phyloP scores from a whole-genome alignment of 2,888 invertebrate genomes.

The Marronus borbonicus region DNA sequence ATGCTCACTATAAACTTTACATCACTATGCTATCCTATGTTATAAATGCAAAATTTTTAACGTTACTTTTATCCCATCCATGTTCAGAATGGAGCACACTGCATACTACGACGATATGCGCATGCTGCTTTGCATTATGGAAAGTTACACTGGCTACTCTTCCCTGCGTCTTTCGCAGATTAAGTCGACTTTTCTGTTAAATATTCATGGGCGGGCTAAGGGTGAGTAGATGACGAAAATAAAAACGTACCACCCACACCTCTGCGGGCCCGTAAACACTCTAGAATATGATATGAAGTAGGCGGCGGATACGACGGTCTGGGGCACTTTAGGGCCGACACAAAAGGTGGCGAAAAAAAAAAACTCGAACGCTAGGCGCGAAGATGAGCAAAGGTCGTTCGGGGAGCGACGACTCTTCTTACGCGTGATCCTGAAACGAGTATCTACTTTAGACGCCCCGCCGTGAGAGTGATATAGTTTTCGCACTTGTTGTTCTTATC shows the following conservation, averaged over 20 bases:
- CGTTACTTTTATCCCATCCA: too few species aligned
- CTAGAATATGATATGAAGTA: constrained; percentile 66
- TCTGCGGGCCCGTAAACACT: constrained; percentile 69
- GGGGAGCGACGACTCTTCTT: constrained; percentile 18
- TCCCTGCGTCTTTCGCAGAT: constrained; percentile 66
- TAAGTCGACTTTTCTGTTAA: constrained; percentile 74
- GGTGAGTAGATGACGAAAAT: constrained; percentile 70
- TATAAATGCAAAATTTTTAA: too few species aligned
- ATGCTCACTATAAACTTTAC: too few species aligned
- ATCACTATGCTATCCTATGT: too few species aligned
- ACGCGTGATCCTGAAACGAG: constrained; percentile 6
- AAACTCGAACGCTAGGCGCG: constrained; percentile 28
- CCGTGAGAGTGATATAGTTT: constrained; percentile 15
- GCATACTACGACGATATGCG: too few species aligned
- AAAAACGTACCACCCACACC: constrained; percentile 69
- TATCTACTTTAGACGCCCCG: background rate
- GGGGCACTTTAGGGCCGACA: constrained; percentile 33
- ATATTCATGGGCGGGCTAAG: constrained; percentile 73
- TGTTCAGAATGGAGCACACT: too few species aligned
- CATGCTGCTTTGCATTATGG: background rate
- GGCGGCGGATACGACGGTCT: constrained; percentile 59
- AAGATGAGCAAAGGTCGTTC: constrained; percentile 41
- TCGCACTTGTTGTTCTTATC: constrained; percentile 40
- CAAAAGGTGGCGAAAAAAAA: constrained; percentile 30
- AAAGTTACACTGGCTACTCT: constrained; percentile 6